Conservation (phyloP, 2,888 invertebrate genomes). For the Sturmia bella region DNA sequence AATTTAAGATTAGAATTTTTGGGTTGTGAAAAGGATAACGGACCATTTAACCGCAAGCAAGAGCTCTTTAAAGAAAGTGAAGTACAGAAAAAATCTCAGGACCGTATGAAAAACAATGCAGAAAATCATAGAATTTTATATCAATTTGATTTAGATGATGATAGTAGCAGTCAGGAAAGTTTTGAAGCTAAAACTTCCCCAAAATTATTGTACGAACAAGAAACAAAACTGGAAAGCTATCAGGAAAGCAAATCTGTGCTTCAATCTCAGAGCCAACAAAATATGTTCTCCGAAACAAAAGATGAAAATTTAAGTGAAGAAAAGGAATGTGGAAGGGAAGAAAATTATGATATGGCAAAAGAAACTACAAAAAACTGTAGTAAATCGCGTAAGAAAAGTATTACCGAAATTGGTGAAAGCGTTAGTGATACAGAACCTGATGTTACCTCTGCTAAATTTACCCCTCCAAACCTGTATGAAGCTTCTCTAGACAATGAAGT, state of each 20-base stretch:
- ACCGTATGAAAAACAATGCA: conserved; percentile 36
- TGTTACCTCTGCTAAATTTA: neutral
- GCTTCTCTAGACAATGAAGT: conserved; percentile 4
- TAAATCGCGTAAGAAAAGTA: neutral
- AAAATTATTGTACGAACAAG: neutral
- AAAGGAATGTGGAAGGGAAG: neutral
- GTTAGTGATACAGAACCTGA: conserved; percentile 16
- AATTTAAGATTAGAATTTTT: neutral
- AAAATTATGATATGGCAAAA: neutral
- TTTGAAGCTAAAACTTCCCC: conserved; percentile 17
- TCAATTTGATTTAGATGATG: conserved; percentile 66
- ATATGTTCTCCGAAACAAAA: conserved; percentile 21
- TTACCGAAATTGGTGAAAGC: conserved; percentile 1
- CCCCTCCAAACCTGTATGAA: neutral
- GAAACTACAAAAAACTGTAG: neutral
- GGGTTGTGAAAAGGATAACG: neutral
- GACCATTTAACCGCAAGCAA: neutral
- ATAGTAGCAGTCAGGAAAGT: conserved; percentile 58
- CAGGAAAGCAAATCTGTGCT: neutral
- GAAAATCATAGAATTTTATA: conserved; percentile 61
- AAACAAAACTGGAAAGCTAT: neutral
- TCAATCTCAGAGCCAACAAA: neutral
- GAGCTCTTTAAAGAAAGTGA: neutral
- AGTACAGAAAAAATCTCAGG: conserved; percentile 16
- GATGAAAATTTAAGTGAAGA: conserved; percentile 14